These are phyloP conservation scores for Cylindroiulus punctatus DNA, from an alignment of 2,888 invertebrate species.

Conservation along the genomic window DNA sequence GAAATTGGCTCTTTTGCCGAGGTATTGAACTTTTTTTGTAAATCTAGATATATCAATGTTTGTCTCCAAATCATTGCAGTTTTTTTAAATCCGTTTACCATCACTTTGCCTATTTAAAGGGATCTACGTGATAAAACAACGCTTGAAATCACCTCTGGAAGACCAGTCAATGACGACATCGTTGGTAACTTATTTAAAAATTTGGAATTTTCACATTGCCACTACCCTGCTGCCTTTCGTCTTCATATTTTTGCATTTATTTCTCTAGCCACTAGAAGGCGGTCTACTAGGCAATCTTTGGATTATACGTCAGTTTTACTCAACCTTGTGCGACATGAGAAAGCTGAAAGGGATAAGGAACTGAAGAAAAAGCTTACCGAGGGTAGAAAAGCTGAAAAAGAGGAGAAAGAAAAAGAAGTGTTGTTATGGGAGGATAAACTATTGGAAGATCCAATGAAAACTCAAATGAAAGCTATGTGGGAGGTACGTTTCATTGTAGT, in stretches of 20 bases:
- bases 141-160: slow-evolving; percentile 63
- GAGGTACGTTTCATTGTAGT: slow-evolving; percentile 66
- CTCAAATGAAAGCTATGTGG: slow-evolving; percentile 70
- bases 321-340: slow-evolving; percentile 65
- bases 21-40: slow-evolving; percentile 62
- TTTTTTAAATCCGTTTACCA: not conserved
- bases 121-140: slow-evolving; percentile 65
- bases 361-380: slow-evolving; percentile 63
- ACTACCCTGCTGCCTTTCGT: not conserved
- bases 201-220: not conserved
- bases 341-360: slow-evolving; percentile 64
- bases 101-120: slow-evolving; percentile 59
- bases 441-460: slow-evolving; percentile 64
- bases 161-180: slow-evolving; percentile 59
- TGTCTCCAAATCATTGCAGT: not conserved
- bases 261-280: slow-evolving; percentile 53
- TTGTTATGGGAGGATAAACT: slow-evolving; percentile 67
- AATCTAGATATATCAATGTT: not conserved
- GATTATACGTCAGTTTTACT: slow-evolving; percentile 64
- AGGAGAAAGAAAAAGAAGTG: slow-evolving; percentile 66
- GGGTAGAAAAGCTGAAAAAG: slow-evolving; percentile 66
- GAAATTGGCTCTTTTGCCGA: slow-evolving; percentile 66
- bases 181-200: slow-evolving; percentile 59
- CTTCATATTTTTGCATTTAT: not conserved
- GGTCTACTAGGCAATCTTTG: slow-evolving; percentile 60